A percentile compares a stretch with the other conserved stretches of the same genome.
Evolutionary conservation across 2,113 vertebrate species (phyloP).

Genomic region (Amphiprion percula): DNA sequence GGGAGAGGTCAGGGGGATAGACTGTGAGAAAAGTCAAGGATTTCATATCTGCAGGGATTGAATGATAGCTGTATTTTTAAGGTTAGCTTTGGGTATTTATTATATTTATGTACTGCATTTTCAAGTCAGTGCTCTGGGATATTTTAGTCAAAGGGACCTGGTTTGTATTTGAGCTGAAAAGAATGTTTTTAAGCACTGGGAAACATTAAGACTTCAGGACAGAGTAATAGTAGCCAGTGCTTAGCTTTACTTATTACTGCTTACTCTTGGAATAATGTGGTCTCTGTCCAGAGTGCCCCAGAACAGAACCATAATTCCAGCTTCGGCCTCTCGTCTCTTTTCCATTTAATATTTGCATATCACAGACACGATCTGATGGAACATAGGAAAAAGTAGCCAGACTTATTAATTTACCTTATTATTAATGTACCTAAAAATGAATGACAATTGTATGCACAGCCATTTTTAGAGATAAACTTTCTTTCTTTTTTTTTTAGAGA

Average conservation of each 20-base stretch:
- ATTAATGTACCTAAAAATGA: neutral
- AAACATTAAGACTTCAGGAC: constrained; percentile 46
- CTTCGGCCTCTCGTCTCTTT: constrained; percentile 32
- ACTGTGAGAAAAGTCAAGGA: constrained; percentile 75
- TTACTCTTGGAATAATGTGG: constrained; percentile 52
- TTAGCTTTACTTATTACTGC: constrained; percentile 53
- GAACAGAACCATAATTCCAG: constrained; percentile 43
- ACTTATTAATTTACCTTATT: too few relatives aligned
- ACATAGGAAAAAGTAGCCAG: neutral
- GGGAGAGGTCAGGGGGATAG: constrained; percentile 67
- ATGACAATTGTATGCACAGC: neutral
- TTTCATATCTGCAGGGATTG: constrained; percentile 63
- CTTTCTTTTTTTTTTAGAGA: neutral
- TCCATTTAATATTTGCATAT: constrained; percentile 38
- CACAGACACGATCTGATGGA: constrained; percentile 7
- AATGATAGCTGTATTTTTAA: constrained; percentile 56
- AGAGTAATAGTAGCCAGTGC: constrained; percentile 45
- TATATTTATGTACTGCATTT: constrained; percentile 44
- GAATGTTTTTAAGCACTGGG: constrained; percentile 35
- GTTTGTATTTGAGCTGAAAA: constrained; percentile 42
- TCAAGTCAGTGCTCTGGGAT: constrained; percentile 29
- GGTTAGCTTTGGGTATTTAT: constrained; percentile 53
- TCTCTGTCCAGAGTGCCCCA: constrained; percentile 27
- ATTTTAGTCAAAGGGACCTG: constrained; percentile 37
- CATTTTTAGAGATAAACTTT: neutral